Percentiles rank a stretch among this genome's conserved stretches.
phyloP scores from a whole-genome alignment of 1,140 invertebrate species.

The Caerostris darwini region DNA sequence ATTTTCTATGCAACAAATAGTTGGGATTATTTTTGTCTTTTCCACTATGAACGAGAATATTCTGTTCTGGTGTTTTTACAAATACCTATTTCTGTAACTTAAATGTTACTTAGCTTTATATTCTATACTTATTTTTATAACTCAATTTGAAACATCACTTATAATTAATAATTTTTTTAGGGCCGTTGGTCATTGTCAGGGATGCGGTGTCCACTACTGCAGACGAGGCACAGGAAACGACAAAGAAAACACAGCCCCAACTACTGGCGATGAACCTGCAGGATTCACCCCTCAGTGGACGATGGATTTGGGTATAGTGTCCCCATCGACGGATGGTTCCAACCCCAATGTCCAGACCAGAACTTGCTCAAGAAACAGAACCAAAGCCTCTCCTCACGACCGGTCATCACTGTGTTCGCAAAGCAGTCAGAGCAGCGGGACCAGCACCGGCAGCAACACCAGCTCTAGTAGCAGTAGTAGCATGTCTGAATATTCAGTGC shows the following conservation, averaged over 20 bases:
- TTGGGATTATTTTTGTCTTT: no score
- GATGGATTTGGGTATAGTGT: constrained; percentile 82
- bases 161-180: background rate
- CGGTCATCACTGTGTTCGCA: constrained; percentile 75
- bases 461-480: constrained; percentile 81
- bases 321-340: constrained; percentile 68
- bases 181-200: constrained; percentile 76
- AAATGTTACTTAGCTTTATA: no score
- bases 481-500: constrained; percentile 84
- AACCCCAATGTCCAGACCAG: constrained; percentile 59
- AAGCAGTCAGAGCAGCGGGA: constrained; percentile 79
- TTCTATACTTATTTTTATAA: no score
- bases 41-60: no score
- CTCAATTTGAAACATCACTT: background rate
- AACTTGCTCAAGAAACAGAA: constrained; percentile 42
- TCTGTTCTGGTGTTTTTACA: background rate
- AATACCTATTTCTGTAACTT: no score
- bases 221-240: constrained; percentile 38
- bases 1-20: no score
- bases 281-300: constrained; percentile 86
- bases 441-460: constrained; percentile 82
- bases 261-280: constrained; percentile 3
- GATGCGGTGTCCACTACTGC: constrained; percentile 74
- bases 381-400: constrained; percentile 70
- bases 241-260: constrained; percentile 67